phyloP scores from a whole-genome alignment of 1,140 invertebrate species.

The Bombus terrestris region DNA sequence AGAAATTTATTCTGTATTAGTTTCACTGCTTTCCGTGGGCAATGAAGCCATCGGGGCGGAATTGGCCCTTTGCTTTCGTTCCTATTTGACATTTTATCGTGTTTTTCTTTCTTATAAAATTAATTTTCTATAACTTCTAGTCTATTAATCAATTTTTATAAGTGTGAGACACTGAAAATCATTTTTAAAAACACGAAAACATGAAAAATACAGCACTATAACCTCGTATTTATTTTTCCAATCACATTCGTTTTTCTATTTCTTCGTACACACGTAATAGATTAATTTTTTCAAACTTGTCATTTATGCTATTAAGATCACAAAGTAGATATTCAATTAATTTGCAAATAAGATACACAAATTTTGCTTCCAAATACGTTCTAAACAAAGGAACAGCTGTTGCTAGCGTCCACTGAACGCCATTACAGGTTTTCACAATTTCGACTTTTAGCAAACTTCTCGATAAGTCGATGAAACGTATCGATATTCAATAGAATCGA shows the following conservation, averaged over 20 bases:
- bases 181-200: not conserved
- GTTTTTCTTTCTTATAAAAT: not conserved
- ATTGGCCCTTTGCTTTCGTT: slow-evolving; percentile 83
- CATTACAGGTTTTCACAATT: slow-evolving; percentile 32
- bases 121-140: not conserved
- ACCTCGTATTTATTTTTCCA: not conserved
- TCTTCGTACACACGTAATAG: too few species aligned
- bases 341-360: not conserved
- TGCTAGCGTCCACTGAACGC: slow-evolving; percentile 12
- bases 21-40: slow-evolving; percentile 91
- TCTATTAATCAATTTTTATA: not conserved
- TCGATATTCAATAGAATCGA: not conserved
- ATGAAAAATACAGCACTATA: slow-evolving; percentile 1
- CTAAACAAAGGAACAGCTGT: slow-evolving; percentile 22
- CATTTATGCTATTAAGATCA: not conserved
- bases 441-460: not conserved
- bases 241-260: not conserved
- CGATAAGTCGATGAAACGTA: not conserved
- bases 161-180: not conserved
- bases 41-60: slow-evolving; percentile 95
- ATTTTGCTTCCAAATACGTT: not conserved
- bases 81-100: slow-evolving; percentile 63
- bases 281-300: not conserved
- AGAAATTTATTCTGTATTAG: slow-evolving; percentile 92
- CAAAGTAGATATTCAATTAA: too few species aligned